Evolutionary conservation across 2,113 vertebrate species (phyloP).

Genomic region (Steatornis caripensis): DNA sequence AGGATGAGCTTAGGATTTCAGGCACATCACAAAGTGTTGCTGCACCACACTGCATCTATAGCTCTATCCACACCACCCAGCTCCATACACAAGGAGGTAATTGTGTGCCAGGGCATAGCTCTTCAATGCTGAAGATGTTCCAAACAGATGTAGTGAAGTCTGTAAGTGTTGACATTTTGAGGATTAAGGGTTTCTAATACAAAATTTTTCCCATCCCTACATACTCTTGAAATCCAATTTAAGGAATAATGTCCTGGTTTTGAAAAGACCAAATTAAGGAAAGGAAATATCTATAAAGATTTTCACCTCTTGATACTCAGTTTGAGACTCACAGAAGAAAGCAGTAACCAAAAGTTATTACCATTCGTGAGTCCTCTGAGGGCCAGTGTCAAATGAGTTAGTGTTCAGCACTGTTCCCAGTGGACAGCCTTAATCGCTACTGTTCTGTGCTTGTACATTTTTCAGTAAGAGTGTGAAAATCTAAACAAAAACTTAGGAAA

Average conservation of each 20-base stretch:
- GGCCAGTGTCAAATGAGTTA: not conserved
- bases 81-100: not conserved
- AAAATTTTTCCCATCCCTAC: not conserved
- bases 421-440: not conserved
- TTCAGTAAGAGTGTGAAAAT: not conserved
- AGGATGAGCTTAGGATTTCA: accelerated
- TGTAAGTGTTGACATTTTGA: not conserved
- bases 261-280: not conserved
- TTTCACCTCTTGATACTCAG: not conserved
- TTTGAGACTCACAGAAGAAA: not conserved
- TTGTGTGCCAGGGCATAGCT: not conserved
- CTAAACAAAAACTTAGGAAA: not conserved
- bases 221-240: not conserved
- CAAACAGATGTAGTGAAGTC: not conserved
- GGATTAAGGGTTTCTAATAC: not conserved
- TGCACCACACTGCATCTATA: not conserved
- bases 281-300: not conserved
- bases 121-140: not conserved
- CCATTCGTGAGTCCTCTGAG: not conserved
- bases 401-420: not conserved
- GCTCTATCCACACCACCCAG: not conserved
- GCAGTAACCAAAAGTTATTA: not conserved
- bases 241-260: not conserved
- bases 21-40: not conserved
- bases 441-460: not conserved